Percentiles rank a stretch among this genome's conserved stretches.
phyloP scores from a whole-genome alignment of 2,888 invertebrate genomes.

The Willowsia nigromaculata region DNA sequence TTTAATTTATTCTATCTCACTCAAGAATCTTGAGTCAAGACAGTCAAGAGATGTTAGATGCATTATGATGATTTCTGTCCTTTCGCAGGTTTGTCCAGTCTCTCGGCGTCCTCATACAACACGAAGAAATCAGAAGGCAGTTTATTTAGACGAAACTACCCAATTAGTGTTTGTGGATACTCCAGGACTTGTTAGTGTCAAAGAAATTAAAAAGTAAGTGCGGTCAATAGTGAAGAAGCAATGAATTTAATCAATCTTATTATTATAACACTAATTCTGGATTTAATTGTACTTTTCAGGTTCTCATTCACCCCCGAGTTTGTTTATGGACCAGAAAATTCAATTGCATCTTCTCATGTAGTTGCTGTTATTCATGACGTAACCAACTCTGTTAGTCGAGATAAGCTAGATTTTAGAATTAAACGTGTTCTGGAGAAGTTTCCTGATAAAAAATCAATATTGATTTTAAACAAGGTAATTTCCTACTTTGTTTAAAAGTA shows the following conservation, averaged over 20 bases:
- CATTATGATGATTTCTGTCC: not conserved
- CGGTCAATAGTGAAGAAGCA: not conserved
- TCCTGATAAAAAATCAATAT: constrained; percentile 83
- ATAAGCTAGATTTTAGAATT: constrained; percentile 86
- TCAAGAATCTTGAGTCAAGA: not conserved
- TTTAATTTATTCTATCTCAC: not conserved
- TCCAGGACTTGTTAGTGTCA: constrained; percentile 90
- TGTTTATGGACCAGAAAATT: constrained; percentile 83
- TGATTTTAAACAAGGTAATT: constrained; percentile 94
- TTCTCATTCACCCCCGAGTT: constrained; percentile 84
- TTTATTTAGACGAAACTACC: constrained; percentile 87
- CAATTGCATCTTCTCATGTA: constrained; percentile 87
- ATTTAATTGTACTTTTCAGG: too few species aligned
- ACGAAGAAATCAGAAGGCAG: constrained; percentile 86
- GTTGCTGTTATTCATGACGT: constrained; percentile 94
- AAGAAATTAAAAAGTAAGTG: constrained; percentile 86
- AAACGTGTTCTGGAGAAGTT: constrained; percentile 85
- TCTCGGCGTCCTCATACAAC: constrained; percentile 97
- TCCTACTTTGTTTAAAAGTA: too few species aligned
- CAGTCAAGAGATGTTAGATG: not conserved
- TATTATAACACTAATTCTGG: too few species aligned
- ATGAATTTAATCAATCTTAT: constrained; percentile 70
- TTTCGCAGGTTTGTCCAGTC: constrained; percentile 89
- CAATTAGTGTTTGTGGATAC: constrained; percentile 96
- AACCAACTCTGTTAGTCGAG: constrained; percentile 86